Evolutionary conservation across 1,140 invertebrate species (phyloP).

Genomic region (Argopecten irradians): DNA sequence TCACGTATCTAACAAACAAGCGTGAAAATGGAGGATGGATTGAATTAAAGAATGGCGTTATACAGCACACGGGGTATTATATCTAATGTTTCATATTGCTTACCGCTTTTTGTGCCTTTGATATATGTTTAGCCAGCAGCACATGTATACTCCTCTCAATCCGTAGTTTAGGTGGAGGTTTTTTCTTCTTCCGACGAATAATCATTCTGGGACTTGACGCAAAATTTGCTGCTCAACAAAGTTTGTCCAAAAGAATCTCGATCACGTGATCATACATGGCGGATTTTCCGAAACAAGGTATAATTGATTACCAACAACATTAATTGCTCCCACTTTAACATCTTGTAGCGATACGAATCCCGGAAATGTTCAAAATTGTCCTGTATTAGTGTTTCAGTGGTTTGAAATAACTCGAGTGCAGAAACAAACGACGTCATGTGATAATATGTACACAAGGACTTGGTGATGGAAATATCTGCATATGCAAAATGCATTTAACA

Average conservation of each 20-base stretch:
- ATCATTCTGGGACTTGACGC: neutral
- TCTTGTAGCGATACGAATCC: neutral
- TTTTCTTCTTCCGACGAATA: conserved; percentile 1
- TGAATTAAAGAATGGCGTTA: no score
- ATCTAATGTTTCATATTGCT: neutral
- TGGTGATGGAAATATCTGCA: neutral
- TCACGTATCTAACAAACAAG: neutral
- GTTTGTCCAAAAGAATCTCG: neutral
- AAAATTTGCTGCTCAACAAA: neutral
- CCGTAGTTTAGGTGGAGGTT: neutral
- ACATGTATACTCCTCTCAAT: neutral
- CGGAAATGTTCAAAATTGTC: neutral
- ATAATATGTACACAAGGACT: neutral
- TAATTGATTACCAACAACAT: neutral
- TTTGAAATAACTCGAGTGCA: neutral
- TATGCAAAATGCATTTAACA: neutral
- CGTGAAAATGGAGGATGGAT: no score
- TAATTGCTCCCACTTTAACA: neutral
- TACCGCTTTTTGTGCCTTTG: neutral
- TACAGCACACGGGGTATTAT: neutral
- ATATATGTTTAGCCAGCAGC: neutral
- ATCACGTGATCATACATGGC: neutral
- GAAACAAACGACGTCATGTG: neutral
- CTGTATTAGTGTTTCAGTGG: neutral
- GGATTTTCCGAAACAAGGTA: neutral